These are phyloP conservation scores for Hormaphis cornu DNA, from an alignment of 1,140 invertebrate genomes.

Conservation along the genomic window DNA sequence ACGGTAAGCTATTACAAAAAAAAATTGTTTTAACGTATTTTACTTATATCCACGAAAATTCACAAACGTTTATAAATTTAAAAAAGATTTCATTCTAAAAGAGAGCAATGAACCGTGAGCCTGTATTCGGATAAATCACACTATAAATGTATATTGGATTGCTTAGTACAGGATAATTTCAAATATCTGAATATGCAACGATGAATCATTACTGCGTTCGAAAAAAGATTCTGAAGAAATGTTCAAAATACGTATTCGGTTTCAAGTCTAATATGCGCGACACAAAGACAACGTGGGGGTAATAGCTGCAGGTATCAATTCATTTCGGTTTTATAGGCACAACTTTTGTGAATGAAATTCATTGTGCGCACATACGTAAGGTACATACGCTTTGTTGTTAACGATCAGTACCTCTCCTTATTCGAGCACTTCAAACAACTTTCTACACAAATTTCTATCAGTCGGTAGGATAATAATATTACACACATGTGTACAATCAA, in stretches of 20 bases:
- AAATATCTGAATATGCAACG: no score
- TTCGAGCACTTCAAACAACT: background rate
- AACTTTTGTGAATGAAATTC: background rate
- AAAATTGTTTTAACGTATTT: no score
- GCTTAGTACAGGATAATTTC: no score
- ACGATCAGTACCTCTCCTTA: background rate
- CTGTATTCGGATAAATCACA: no score
- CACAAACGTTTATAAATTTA: no score
- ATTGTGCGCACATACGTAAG: background rate
- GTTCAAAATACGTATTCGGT: background rate
- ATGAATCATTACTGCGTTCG: no score
- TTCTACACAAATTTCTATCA: background rate
- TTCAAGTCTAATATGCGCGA: background rate
- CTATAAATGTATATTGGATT: no score
- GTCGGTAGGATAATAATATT: background rate
- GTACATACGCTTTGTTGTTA: background rate
- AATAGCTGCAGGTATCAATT: background rate
- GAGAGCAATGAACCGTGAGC: no score
- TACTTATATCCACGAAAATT: no score
- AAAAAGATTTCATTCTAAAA: no score
- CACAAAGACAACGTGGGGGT: background rate
- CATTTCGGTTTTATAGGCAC: background rate
- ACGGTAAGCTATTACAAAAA: no score
- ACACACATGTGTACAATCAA: conserved; percentile 1
- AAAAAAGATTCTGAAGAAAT: no score